These are phyloP conservation scores for Macheiramphus alcinus DNA, from an alignment of 2,113 vertebrate genomes.

Conservation along the genomic window DNA sequence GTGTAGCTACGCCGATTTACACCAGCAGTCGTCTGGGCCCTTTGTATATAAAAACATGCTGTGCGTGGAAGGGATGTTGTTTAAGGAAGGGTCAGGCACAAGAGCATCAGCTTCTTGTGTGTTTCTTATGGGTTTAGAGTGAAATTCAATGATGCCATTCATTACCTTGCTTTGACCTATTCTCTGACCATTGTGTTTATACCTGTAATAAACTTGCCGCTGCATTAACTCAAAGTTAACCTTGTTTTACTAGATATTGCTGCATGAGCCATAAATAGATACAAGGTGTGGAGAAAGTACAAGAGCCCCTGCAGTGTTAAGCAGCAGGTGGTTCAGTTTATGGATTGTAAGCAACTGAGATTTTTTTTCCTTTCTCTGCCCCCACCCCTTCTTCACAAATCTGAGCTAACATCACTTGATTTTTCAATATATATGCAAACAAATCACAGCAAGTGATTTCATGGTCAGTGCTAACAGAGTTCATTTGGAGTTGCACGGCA, in stretches of 20 bases:
- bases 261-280: background rate
- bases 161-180: background rate
- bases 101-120: background rate
- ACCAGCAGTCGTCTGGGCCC: background rate
- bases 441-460: background rate
- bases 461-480: background rate
- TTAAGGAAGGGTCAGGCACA: background rate
- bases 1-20: background rate
- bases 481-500: background rate
- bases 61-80: background rate
- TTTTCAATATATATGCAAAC: conserved; percentile 29
- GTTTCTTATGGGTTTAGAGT: background rate
- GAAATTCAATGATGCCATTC: background rate
- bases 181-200: background rate
- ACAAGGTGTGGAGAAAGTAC: background rate
- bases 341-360: background rate
- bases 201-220: background rate
- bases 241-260: background rate
- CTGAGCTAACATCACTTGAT: background rate
- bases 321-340: background rate
- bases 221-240: background rate
- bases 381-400: background rate
- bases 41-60: too few species aligned
- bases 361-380: background rate
- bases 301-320: background rate